Percentiles rank a stretch among this genome's conserved stretches.
Evolutionary conservation across 2,888 invertebrate species (phyloP).

Genomic region (Toxonevra muliebris): DNA sequence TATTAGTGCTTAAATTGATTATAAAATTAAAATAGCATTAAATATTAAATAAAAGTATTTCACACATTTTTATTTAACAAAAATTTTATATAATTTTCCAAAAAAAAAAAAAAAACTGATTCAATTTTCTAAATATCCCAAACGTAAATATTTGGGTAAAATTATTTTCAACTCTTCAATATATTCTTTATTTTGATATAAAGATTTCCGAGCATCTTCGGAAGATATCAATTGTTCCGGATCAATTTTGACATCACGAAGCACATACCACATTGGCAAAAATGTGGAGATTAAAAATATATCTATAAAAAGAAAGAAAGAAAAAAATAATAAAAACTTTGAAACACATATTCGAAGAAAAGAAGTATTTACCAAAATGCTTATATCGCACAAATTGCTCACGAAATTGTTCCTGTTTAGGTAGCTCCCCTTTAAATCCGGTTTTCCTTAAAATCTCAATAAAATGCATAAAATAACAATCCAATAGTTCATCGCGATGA

Average conservation of each 20-base stretch:
- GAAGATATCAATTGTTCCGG: constrained; percentile 16
- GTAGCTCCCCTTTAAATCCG: constrained; percentile 44
- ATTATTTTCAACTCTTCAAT: constrained; percentile 30
- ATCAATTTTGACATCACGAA: constrained; percentile 17
- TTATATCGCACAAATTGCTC: constrained; percentile 39
- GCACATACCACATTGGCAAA: constrained; percentile 32
- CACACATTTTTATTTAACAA: no score
- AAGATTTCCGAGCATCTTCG: constrained; percentile 12
- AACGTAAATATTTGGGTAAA: constrained; percentile 41
- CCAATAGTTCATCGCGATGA: constrained; percentile 43
- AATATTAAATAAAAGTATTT: no score
- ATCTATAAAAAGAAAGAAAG: constrained; percentile 17
- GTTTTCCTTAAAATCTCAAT: constrained; percentile 44
- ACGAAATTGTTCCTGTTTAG: constrained; percentile 41
- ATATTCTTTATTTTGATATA: constrained; percentile 21
- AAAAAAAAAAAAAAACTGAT: no score
- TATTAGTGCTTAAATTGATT: no score
- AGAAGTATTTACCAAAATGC: constrained; percentile 43
- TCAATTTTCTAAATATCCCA: constrained; percentile 45
- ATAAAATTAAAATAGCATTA: no score
- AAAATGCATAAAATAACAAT: constrained; percentile 47
- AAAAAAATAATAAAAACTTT: no score
- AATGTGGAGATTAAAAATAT: constrained; percentile 29
- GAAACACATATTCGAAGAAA: no score
- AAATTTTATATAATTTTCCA: no score